Evolutionary conservation across 2,113 vertebrate species (phyloP), one percentile per base, ranked within the genome.

Genomic region (Takifugu bimaculatus): DNA sequence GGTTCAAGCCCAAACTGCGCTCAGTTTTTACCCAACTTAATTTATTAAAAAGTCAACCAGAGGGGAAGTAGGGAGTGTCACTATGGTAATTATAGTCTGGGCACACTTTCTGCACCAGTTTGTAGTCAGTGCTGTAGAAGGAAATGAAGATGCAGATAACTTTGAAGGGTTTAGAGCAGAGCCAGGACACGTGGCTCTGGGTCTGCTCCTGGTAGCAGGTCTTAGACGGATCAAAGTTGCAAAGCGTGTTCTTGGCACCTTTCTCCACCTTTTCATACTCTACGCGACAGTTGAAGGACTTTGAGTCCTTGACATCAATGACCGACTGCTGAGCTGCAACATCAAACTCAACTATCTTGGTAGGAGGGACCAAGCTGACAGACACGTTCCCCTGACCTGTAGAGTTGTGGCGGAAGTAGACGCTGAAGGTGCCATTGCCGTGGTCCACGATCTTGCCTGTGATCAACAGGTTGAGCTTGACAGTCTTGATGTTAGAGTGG

Each of bases 71-170:
- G 54, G 96, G 96, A 63, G 97, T 98, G 91, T 99, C 96, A 60
- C 96, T 99, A 90, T 99, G 97, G 88, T 99, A 99, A 91, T 99
- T 99, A 92, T 99, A 99, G 90, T 99, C 97, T 11, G 97, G 96
- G 83, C 97, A 99, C 80, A 99, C 97, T 83, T 99, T 99, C 91
- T 99, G 97, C 89, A 99, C 97, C 89, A 99, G 92, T 94, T 98
- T 98, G 93, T 99, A 99, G 91, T 99, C 97, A 87, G 97, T 99
- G 92, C 97, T 99, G 92, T 98, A 99, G 94, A 99, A 99, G 85
- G 96, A 97, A 90, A 99, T 98, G 91, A 97, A 99, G 93, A 99
- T 99, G 87, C 97, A 99, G 92, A 99, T 99, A 74, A 99, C 97
- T 91, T 98, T 99, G 87, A 99, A 99, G 84, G 97, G 97, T 91